Percentiles rank a stretch among this genome's conserved stretches.
phyloP scores from a whole-genome alignment of 2,888 invertebrate genomes.

The Trileptium ribeirensis region DNA sequence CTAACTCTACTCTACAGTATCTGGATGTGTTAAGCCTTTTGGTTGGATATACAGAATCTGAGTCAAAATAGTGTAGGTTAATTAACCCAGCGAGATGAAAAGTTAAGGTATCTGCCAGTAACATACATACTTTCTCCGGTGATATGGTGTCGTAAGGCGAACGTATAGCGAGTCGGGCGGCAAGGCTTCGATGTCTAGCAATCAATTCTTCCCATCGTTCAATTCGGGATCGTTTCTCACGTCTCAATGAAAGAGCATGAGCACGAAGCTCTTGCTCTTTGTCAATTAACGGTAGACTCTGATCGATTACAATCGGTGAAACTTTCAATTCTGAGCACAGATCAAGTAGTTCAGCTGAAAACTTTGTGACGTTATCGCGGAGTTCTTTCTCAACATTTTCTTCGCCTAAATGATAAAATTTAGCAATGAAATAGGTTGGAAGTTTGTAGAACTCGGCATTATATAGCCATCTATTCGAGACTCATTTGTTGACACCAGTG shows the following conservation, averaged over 20 bases:
- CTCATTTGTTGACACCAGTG: no score
- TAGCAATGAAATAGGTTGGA: no score
- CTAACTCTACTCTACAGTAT: no score
- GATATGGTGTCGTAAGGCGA: not conserved
- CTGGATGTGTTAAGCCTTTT: no score
- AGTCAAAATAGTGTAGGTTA: no score
- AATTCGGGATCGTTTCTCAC: conserved; percentile 5
- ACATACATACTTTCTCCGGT: no score
- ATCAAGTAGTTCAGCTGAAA: not conserved
- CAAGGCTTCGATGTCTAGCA: not conserved
- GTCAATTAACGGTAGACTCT: not conserved
- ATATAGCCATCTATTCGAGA: no score
- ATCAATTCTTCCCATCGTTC: conserved; percentile 15
- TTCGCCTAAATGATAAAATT: not conserved
- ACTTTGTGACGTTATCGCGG: conserved; percentile 3
- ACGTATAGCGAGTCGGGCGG: not conserved
- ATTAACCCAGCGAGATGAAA: no score
- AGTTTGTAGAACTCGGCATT: no score
- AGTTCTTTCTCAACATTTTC: not conserved
- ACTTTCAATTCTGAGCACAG: conserved; percentile 4
- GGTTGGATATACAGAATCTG: no score
- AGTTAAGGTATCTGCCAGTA: no score
- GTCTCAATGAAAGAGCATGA: not conserved
- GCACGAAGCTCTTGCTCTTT: not conserved
- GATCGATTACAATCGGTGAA: not conserved